Base-by-base conservation (phyloP, 2,888 invertebrate genomes). In the Autographa gamma region DNA sequence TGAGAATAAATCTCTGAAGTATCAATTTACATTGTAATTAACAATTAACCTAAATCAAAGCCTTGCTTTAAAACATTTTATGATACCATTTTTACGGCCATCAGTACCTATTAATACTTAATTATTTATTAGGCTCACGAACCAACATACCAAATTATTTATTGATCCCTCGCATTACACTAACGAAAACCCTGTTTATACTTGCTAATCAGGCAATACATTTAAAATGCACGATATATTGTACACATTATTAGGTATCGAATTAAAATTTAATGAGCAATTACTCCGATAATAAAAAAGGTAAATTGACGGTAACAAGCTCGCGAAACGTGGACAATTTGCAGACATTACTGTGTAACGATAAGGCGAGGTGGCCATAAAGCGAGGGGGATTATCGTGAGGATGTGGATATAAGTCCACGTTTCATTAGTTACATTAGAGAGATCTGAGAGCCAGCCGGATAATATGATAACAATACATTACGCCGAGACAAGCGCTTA, bases 391-490 rank as follows among this genome's bases (percentile, higher is more conserved):
- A 88, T 90, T 86, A 89, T 86, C 83, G 70, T 82, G 78, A 77
- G 79, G 74, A 81, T 80, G 82, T 83, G 86, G 85, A 85, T 88
- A 86, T 87, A 85, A 87, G 86, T 81, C 85, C 81, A 84, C 86
- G 86, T 88, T 91, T 90, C 89, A 91, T 90, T 89, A 90, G 87
- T 85, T 84, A 88, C 87, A 87, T 89, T 90, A 89, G 85, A 82
- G 75, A 80, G 81, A 83, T 84, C 80, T 79, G 72, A 82, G 82
- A 73, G 78, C 64, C 74, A 66, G 72, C 63, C 73, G 76, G 83
- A 84, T 89, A 88, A 87, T 88, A 88, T 87, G 86, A 91, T 89
- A 90, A 90, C 89, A 90, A 91, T 90, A 89, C 86, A 89, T 90
- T 89, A 88, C 82, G 82, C 69, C 73, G 82, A 81, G 83, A 84